These are phyloP conservation scores for Physocephala rufipes DNA, from an alignment of 2,888 invertebrate genomes.

Conservation along the genomic window DNA sequence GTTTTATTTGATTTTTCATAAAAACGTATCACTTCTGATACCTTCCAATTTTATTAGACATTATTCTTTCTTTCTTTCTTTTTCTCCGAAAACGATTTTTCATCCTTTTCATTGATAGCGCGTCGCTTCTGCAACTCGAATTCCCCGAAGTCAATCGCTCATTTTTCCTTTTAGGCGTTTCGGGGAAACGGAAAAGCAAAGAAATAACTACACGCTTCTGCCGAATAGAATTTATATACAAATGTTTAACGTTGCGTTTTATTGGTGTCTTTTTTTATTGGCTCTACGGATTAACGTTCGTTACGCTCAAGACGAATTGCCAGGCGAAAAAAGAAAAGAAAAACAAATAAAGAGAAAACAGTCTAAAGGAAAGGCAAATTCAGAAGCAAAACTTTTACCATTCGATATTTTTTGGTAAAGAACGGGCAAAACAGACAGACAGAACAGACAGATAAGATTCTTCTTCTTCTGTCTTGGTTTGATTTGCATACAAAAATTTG, in stretches of 20 bases:
- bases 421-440: background rate
- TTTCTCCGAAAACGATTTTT: background rate
- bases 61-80: no score
- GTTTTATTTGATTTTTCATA: no score
- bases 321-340: background rate
- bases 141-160: background rate
- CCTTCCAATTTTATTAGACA: background rate
- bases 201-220: background rate
- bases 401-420: background rate
- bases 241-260: conserved; percentile 35
- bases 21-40: background rate
- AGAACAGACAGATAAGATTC: background rate
- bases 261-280: conserved; percentile 27
- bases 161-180: background rate
- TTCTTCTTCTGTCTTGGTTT: background rate
- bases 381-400: no score
- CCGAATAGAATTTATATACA: conserved; percentile 21
- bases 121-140: background rate
- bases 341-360: no score
- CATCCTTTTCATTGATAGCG: background rate
- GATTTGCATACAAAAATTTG: conserved; percentile 18
- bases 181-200: no score
- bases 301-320: conserved; percentile 34
- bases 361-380: no score
- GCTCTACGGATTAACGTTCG: conserved; percentile 31